Base-by-base conservation (phyloP, 2,888 invertebrate species). In the Bellardia bayeri region DNA sequence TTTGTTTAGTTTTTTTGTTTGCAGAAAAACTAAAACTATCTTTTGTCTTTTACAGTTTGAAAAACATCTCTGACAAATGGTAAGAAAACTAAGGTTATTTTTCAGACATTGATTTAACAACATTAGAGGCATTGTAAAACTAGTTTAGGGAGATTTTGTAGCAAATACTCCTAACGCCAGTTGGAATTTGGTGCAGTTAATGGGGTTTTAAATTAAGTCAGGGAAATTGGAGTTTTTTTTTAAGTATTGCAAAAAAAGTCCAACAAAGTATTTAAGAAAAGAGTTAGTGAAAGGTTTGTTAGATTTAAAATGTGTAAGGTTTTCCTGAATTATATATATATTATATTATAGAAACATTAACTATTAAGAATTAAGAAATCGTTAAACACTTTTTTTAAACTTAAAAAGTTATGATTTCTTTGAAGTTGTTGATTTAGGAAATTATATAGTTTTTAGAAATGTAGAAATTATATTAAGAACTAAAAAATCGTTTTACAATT, bases 21-120 rank as follows among this genome's bases (percentile, higher is more conserved):
- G 40, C 30, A 14, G 23, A 30, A 61, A 54, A 54, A 42, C 63
- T 54, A 80, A 23, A 78, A 68, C 61, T 37, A 64, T 66, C 40
- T 74, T 79, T 79, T 85, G 74, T 85, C 51, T 54, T 75, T 58
- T 13, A 8, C 14, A 23, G 56, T 69, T 49, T 13, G 6, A 30
- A 58, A 56, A 11, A 23, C 7, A 16, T 23, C 54, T 63, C 45
- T 72, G 58, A 72, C 58, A 79, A 74, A 74, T 54, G 54, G 58
- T 69, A 71, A 37, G 14, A 42, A 16, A 74, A 42, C 16, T 13
- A 61, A 42, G 30, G 51, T 83, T 69, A 81, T 30, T 23, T 23
- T 23, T 69, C 90, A 90, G 89, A 91, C 92, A 91, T 91, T 92
- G 92, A 92, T 93, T 93, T 92, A 93, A 92, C 92, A 91, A 91